Percentiles rank a stretch among this genome's conserved stretches.
phyloP scores from a whole-genome alignment of 2,888 invertebrate species.

The Acronicta aceris region DNA sequence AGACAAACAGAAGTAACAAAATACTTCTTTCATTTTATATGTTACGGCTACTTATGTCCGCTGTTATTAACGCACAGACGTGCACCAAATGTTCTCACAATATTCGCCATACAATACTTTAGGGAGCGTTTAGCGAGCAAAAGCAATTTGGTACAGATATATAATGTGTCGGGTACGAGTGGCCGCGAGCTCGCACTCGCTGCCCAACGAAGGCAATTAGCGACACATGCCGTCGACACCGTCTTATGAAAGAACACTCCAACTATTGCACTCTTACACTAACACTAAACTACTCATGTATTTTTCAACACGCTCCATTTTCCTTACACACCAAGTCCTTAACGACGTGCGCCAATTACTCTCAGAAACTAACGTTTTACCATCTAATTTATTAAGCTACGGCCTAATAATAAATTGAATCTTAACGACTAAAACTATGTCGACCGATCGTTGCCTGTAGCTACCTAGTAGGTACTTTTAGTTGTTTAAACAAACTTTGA shows the following conservation, averaged over 20 bases:
- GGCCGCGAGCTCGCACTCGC: constrained; percentile 54
- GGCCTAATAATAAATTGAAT: constrained; percentile 40
- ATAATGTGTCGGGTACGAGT: constrained; percentile 49
- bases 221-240: constrained; percentile 75
- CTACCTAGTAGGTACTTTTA: constrained; percentile 28
- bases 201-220: constrained; percentile 80
- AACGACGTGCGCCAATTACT: constrained; percentile 40
- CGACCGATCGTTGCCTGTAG: constrained; percentile 23
- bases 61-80: constrained; percentile 25
- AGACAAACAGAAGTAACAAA: neutral
- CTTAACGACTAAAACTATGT: constrained; percentile 31
- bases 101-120: constrained; percentile 41
- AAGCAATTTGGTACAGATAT: constrained; percentile 66
- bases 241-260: constrained; percentile 63
- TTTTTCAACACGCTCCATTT: constrained; percentile 57
- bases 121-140: constrained; percentile 56
- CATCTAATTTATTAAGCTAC: constrained; percentile 15
- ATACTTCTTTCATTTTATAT: neutral
- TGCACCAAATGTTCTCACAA: constrained; percentile 38
- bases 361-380: constrained; percentile 21
- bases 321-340: constrained; percentile 28
- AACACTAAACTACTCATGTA: constrained; percentile 58
- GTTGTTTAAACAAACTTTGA: constrained; percentile 53
- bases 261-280: constrained; percentile 62
- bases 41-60: constrained; percentile 4